Evolutionary conservation across 2,797 vertebrate genomes (phyloP), one percentile per base, ranked within the genome.

Genomic region (Melopsittacus undulatus): DNA sequence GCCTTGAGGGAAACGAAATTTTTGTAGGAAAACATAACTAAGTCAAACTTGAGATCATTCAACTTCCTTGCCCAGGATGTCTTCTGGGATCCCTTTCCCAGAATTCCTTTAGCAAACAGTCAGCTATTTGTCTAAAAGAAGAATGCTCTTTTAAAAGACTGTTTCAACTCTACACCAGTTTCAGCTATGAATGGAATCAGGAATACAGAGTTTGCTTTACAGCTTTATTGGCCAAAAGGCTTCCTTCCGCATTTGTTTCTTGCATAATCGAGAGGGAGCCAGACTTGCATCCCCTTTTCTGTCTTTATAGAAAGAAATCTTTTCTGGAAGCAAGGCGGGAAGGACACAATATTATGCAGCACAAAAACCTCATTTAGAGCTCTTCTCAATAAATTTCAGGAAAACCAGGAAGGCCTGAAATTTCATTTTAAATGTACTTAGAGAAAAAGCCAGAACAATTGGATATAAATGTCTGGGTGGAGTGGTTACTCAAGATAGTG

Each of bases 191-290:
- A 79, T 84, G 90, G 77, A 94, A 81, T 94, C 57, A 51, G 7
- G 29, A 83, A 48, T 78, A 51, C 64, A 63, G 75, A 45, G 74
- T 97, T 95, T 92, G 63, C 69, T 94, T 91, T 92, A 42, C 88
- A 76, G 48, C 52, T 93, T 84, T 87, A 42, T 77, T 90, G 93
- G 87, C 73, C 54, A 43, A 76, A 76, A 76, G 70, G 15, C 72
- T 92, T 94, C 73, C 80, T 90, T 88, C 92, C 0, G 1, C 29
- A 1, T 82, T 92, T 67, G n/a, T 29, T n/a, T 67, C 74, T 70
- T 92, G 81, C 26, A 1, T 26, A 68, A 70, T 12, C 2, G 14
- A 81, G 66, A 34, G 48, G 42, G 40, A 74, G 48, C n/a, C 46
- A 68, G 40, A 20, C 70, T 67, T 75, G 13, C 42, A 51, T 93